phyloP scores from a whole-genome alignment of 1,140 invertebrate genomes.

The Drosophila watanabei region DNA sequence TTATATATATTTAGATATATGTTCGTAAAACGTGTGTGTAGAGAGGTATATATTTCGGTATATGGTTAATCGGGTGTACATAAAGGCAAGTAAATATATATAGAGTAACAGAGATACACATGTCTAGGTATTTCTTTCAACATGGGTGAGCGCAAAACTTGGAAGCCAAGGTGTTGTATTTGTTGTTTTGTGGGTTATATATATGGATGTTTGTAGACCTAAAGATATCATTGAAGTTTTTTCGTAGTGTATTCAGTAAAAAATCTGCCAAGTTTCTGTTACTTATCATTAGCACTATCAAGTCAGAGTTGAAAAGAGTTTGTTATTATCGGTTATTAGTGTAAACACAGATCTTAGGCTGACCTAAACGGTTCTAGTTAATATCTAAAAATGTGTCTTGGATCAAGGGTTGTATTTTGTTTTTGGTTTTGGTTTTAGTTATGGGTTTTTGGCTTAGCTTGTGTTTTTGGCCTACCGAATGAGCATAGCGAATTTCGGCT shows the following conservation, averaged over 20 bases:
- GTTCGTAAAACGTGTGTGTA: conserved; percentile 49
- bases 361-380: conserved; percentile 51
- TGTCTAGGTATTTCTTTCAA: conserved; percentile 50
- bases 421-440: conserved; percentile 18
- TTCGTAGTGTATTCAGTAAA: conserved; percentile 65
- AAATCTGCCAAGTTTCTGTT: conserved; percentile 66
- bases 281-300: conserved; percentile 45
- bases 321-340: not conserved
- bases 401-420: conserved; percentile 25
- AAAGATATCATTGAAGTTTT: conserved; percentile 49
- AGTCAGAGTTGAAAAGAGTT: conserved; percentile 29
- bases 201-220: conserved; percentile 28
- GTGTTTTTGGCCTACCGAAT: conserved; percentile 85
- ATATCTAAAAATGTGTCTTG: conserved; percentile 37
- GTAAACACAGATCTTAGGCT: conserved; percentile 29
- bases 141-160: conserved; percentile 70
- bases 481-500: conserved; percentile 85
- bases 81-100: conserved; percentile 45
- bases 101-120: conserved; percentile 47
- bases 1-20: conserved; percentile 30
- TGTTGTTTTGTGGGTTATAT: conserved; percentile 42
- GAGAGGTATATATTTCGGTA: conserved; percentile 42
- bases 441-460: conserved; percentile 66
- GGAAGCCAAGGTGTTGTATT: conserved; percentile 65
- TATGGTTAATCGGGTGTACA: conserved; percentile 26